Percentiles rank a stretch among this genome's conserved stretches.
phyloP scores from a whole-genome alignment of 2,113 vertebrate species.

The Lynx canadensis region DNA sequence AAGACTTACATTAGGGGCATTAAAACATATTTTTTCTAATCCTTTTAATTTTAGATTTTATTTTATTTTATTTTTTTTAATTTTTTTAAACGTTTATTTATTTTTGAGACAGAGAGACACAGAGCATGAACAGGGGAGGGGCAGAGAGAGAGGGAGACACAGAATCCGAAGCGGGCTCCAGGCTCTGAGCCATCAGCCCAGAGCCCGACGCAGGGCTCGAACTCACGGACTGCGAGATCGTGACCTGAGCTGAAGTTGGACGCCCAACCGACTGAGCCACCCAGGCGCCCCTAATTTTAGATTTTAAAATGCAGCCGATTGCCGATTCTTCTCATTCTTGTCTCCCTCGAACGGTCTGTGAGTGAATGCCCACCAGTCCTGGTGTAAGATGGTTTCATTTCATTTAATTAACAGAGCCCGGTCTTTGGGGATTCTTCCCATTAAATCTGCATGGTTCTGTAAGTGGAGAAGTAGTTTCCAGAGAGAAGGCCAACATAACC shows the following conservation, averaged over 20 bases:
- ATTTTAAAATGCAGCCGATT: background rate
- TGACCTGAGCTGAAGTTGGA: no score
- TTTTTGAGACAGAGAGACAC: no score
- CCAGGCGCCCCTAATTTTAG: background rate
- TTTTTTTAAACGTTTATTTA: no score
- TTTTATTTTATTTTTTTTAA: no score
- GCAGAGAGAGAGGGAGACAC: no score
- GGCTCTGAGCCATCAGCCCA: no score
- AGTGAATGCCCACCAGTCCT: background rate
- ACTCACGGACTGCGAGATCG: no score
- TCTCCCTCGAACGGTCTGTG: background rate
- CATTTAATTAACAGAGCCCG: conserved; percentile 71
- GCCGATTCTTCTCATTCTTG: background rate
- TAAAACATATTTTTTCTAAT: background rate
- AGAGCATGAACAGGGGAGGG: no score
- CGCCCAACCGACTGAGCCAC: no score
- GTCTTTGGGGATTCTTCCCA: conserved; percentile 60
- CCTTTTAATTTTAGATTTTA: background rate
- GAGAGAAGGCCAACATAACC: conserved; percentile 44
- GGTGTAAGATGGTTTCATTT: background rate
- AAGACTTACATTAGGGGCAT: background rate
- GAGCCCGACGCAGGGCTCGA: no score
- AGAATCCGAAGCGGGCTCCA: no score
- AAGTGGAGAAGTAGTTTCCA: conserved; percentile 22
- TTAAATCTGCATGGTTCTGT: conserved; percentile 9